Conservation (phyloP, 2,797 vertebrate genomes). For the Syngnathus rostellatus region DNA sequence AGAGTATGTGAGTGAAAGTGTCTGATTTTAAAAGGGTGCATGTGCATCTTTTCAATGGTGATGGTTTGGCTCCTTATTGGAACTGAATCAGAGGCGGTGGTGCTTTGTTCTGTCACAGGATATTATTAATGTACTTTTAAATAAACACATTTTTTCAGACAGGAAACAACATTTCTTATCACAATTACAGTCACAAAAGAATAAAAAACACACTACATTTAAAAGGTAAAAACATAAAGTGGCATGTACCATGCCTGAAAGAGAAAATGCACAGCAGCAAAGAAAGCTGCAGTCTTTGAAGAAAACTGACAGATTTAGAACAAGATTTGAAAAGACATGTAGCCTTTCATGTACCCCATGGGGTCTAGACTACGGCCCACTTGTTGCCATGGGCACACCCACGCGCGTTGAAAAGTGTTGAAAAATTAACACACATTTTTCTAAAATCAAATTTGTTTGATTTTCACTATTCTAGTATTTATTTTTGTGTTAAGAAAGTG, state of each 20-base stretch:
- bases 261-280: slow-evolving; percentile 31
- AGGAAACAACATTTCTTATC: slow-evolving; percentile 27
- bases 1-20: neutral
- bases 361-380: slow-evolving; percentile 14
- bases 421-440: too few species aligned
- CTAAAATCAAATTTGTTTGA: too few species aligned
- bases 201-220: slow-evolving; percentile 26
- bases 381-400: too few species aligned
- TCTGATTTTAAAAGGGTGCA: neutral
- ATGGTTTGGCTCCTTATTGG: neutral
- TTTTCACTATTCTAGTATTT: too few species aligned
- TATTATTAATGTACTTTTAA: slow-evolving; percentile 39
- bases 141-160: slow-evolving; percentile 43
- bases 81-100: slow-evolving; percentile 27
- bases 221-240: slow-evolving; percentile 11
- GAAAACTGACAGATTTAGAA: slow-evolving; percentile 43
- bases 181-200: slow-evolving; percentile 38
- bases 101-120: slow-evolving; percentile 54
- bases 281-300: slow-evolving; percentile 51
- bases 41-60: neutral
- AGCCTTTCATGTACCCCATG: slow-evolving; percentile 18
- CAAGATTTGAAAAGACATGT: slow-evolving; percentile 39
- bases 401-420: too few species aligned
- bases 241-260: slow-evolving; percentile 7
- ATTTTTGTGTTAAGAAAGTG: too few species aligned